phyloP scores from a whole-genome alignment of 2,113 vertebrate species.

The Anthoscopus minutus region DNA sequence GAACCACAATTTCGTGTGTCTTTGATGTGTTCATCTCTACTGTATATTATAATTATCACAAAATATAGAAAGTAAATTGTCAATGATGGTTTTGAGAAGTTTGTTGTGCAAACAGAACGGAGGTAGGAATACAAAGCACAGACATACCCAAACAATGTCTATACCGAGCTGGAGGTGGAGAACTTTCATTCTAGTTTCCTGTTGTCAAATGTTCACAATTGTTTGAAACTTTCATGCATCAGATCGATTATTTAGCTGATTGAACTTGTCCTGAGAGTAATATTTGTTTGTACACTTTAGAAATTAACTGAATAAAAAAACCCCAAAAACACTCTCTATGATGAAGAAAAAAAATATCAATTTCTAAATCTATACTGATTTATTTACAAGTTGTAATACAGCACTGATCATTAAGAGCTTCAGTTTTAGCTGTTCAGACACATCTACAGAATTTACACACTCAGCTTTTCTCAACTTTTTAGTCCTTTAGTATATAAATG shows the following conservation, averaged over 20 bases:
- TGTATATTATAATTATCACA: background rate
- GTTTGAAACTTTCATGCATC: background rate
- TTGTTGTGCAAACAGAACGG: background rate
- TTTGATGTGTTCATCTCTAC: background rate
- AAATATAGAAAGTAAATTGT: background rate
- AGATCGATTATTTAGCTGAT: background rate
- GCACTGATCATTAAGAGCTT: background rate
- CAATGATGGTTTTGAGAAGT: background rate
- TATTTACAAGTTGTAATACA: background rate
- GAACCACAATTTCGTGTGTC: background rate
- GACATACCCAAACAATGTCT: background rate
- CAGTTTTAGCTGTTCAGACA: background rate
- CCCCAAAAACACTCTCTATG: rapidly evolving
- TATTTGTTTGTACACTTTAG: background rate
- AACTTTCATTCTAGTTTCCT: background rate
- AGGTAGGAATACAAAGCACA: background rate
- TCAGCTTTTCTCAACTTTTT: background rate
- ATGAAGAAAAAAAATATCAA: background rate
- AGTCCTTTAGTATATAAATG: background rate
- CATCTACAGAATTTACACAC: background rate
- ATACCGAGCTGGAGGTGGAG: background rate
- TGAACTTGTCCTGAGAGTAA: background rate
- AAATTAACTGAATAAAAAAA: background rate
- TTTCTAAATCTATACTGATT: background rate
- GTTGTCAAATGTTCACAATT: background rate